These are phyloP conservation scores for Listrodromus nycthemerus DNA, from an alignment of 2,888 invertebrate species.

Conservation along the genomic window DNA sequence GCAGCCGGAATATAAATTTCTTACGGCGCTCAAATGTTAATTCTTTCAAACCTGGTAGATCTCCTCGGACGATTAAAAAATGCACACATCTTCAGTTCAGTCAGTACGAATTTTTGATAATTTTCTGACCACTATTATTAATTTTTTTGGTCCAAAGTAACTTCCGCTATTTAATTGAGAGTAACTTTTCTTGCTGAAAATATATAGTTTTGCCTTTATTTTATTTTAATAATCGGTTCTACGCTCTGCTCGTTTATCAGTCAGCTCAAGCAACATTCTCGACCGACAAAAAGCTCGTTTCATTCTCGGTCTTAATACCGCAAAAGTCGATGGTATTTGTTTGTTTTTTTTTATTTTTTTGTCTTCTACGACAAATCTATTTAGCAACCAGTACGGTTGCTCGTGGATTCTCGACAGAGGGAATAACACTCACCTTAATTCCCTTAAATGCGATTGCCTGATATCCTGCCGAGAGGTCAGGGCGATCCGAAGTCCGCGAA, in stretches of 20 bases:
- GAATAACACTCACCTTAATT: constrained; percentile 38
- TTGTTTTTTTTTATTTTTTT: constrained; percentile 33
- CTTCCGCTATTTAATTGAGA: background rate
- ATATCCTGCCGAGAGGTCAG: constrained; percentile 45
- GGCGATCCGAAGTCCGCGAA: constrained; percentile 36
- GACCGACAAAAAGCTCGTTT: constrained; percentile 20
- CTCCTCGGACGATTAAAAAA: too few relatives aligned
- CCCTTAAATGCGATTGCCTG: constrained; percentile 55
- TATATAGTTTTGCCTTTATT: background rate
- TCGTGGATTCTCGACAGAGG: background rate
- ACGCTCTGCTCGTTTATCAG: too few relatives aligned
- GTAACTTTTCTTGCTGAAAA: too few relatives aligned
- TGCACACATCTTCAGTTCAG: too few relatives aligned
- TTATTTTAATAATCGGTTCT: background rate
- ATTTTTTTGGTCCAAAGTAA: background rate
- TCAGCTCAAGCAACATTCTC: constrained; percentile 15
- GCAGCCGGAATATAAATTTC: too few relatives aligned
- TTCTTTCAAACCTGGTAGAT: too few relatives aligned
- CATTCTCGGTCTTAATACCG: constrained; percentile 5
- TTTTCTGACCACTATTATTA: background rate
- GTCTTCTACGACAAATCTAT: constrained; percentile 34
- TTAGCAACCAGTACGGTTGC: constrained; percentile 33
- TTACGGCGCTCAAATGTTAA: too few relatives aligned
- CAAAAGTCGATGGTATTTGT: background rate
- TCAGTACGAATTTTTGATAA: background rate